Evolutionary conservation across 2,888 invertebrate genomes (phyloP), one percentile per base, ranked within the genome.

Genomic region (Lathronympha strigana): DNA sequence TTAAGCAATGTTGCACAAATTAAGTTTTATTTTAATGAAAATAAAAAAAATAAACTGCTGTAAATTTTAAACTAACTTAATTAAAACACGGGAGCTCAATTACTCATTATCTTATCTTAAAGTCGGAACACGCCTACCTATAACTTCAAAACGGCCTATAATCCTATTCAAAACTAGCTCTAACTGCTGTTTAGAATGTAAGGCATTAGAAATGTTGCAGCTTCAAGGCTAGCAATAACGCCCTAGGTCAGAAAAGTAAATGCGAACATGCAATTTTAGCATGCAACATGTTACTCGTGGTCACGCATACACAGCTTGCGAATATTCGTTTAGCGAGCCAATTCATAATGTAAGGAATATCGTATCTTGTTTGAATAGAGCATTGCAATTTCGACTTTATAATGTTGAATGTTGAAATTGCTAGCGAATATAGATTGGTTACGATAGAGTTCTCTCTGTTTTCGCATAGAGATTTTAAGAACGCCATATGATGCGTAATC

Each of bases 231-330:
- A 40, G 43, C 43, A 57, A 57, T 57, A 57, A 45, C 57, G 57
- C 50, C 21, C 40, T 38, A 40, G 61, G 50, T 50, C 61, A 40
- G 50, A 51, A 61, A 40, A 51, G 21, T 51, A 40, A 58, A 50
- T 60, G 50, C 61, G 61, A 61, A 55, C 55, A 55, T 55, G 57
- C 57, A 57, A 61, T 61, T 51, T 51, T 9, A 51, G 40, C 61
- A 51, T 40, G 50, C 40, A 51, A 40, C 61, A 51, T 45, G 57
- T 57, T 40, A 61, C 61, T 21, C 31, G 40, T 17, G 21, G 51
- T 51, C 45, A 61, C 61, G 61, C 51, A 61, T 28, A 51, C 40
- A 33, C 15, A n/a, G 50, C 19, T 31, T 31, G 50, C 21, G 21
- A 51, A 61, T 50, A 51, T 11, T 40, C n/a, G 21, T 31, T 40